A percentile compares a stretch with the other conserved stretches of the same genome.
These are phyloP conservation scores for Drosophila melanocephala DNA, from an alignment of 2,888 invertebrate genomes.

Conservation along the genomic window DNA sequence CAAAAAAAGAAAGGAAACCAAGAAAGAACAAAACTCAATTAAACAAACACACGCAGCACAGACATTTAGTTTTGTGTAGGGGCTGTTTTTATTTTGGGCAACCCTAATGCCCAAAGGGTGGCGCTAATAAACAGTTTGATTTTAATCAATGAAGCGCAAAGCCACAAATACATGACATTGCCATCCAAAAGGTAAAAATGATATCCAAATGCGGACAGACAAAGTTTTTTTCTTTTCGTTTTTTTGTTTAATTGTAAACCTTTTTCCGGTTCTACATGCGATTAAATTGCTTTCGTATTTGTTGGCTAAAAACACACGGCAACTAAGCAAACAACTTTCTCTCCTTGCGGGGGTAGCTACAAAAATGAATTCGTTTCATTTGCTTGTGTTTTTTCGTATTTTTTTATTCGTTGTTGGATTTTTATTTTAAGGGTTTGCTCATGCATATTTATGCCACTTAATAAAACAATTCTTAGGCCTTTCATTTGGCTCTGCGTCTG, in stretches of 20 bases:
- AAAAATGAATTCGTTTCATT: conserved; percentile 23
- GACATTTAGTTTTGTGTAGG: conserved; percentile 26
- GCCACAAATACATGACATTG: conserved; percentile 69
- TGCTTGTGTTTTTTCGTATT: background rate
- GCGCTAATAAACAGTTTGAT: conserved; percentile 78
- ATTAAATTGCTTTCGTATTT: conserved; percentile 63
- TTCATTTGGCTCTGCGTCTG: conserved; percentile 41
- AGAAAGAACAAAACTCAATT: conserved; percentile 68
- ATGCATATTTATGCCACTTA: conserved; percentile 82
- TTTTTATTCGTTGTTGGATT: conserved; percentile 20
- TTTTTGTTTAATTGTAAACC: conserved; percentile 69
- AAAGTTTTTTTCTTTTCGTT: conserved; percentile 20
- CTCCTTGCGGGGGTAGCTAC: conserved; percentile 39
- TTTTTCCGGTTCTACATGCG: conserved; percentile 56
- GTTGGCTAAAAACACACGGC: conserved; percentile 63
- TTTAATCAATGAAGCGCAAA: conserved; percentile 81
- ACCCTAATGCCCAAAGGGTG: conserved; percentile 37
- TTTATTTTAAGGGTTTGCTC: conserved; percentile 56
- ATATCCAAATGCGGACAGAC: conserved; percentile 51
- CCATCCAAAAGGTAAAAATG: conserved; percentile 50
- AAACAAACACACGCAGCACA: conserved; percentile 69
- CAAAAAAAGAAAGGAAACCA: conserved; percentile 30
- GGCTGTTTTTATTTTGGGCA: conserved; percentile 23
- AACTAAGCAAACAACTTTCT: conserved; percentile 69
- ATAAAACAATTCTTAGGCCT: conserved; percentile 51